Evolutionary conservation across 2,797 vertebrate species (phyloP).

Genomic region (Valencia hispanica): DNA sequence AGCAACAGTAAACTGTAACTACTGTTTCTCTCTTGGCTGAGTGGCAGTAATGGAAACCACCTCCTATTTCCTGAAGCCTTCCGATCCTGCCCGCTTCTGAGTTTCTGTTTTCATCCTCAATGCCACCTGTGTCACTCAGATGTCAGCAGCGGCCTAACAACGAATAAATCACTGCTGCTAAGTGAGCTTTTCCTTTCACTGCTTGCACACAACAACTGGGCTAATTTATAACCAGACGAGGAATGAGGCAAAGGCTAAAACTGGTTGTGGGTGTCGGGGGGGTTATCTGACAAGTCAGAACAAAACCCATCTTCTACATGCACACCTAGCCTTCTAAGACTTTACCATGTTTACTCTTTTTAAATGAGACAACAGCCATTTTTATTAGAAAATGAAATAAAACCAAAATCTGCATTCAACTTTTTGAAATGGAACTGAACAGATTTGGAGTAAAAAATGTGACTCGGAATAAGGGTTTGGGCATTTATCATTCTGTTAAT

Average conservation of each 20-base stretch:
- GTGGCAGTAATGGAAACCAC: slow-evolving; percentile 49
- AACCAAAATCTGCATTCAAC: not conserved
- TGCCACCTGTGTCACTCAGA: slow-evolving; percentile 71
- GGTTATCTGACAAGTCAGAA: slow-evolving; percentile 58
- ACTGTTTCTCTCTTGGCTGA: slow-evolving; percentile 26
- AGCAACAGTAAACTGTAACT: slow-evolving; percentile 24
- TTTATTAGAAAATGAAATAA: not conserved
- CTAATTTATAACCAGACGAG: slow-evolving; percentile 78
- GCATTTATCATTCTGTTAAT: not conserved
- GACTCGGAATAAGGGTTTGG: not conserved
- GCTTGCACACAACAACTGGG: slow-evolving; percentile 69
- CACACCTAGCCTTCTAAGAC: not conserved
- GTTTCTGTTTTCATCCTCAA: slow-evolving; percentile 69
- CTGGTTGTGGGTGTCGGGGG: slow-evolving; percentile 51
- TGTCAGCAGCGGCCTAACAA: slow-evolving; percentile 72
- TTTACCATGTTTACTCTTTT: not conserved
- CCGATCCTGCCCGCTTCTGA: slow-evolving; percentile 45
- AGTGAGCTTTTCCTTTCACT: slow-evolving; percentile 79
- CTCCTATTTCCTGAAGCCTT: slow-evolving; percentile 58
- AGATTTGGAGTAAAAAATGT: not conserved
- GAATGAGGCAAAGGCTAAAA: slow-evolving; percentile 54
- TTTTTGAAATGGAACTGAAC: not conserved
- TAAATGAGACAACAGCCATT: not conserved
- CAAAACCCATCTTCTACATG: slow-evolving; percentile 7
- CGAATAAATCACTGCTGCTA: slow-evolving; percentile 80